phyloP scores from a whole-genome alignment of 2,888 invertebrate species.

The Nymphalis urticae region DNA sequence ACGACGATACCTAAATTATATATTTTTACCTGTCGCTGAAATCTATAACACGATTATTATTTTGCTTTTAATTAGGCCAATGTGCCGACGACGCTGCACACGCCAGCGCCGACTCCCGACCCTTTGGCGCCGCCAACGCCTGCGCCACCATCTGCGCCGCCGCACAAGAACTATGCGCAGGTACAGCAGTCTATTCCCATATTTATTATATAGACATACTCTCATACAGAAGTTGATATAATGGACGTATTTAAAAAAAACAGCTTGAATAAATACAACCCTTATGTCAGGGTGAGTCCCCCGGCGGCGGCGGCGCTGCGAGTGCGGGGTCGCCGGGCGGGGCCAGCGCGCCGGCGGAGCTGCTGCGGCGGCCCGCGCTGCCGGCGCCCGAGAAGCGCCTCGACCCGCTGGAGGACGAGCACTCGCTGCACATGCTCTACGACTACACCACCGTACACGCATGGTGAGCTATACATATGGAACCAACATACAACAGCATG shows the following conservation, averaged over 20 bases:
- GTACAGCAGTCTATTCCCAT: constrained; percentile 42
- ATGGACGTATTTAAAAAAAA: no score
- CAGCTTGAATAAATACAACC: background rate
- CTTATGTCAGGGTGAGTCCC: constrained; percentile 44
- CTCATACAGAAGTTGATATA: no score
- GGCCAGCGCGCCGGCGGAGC: constrained; percentile 46
- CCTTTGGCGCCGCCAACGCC: constrained; percentile 75
- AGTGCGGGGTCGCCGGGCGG: constrained; percentile 31
- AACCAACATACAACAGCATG: background rate
- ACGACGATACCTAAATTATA: background rate
- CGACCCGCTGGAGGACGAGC: constrained; percentile 90
- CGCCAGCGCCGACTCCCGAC: constrained; percentile 78
- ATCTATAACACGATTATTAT: background rate
- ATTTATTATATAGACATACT: background rate
- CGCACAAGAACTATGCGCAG: constrained; percentile 69
- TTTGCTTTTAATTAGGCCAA: constrained; percentile 29
- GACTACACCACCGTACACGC: constrained; percentile 92
- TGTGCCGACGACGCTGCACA: constrained; percentile 73
- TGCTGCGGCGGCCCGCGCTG: constrained; percentile 88
- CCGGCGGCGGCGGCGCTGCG: constrained; percentile 37
- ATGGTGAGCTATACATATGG: constrained; percentile 83
- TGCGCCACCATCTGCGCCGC: constrained; percentile 67
- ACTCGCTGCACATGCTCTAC: constrained; percentile 90
- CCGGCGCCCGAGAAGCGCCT: constrained; percentile 89
- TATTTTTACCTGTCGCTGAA: background rate